Base-by-base conservation (phyloP, 2,888 invertebrate species). In the Drosophila putrida region DNA sequence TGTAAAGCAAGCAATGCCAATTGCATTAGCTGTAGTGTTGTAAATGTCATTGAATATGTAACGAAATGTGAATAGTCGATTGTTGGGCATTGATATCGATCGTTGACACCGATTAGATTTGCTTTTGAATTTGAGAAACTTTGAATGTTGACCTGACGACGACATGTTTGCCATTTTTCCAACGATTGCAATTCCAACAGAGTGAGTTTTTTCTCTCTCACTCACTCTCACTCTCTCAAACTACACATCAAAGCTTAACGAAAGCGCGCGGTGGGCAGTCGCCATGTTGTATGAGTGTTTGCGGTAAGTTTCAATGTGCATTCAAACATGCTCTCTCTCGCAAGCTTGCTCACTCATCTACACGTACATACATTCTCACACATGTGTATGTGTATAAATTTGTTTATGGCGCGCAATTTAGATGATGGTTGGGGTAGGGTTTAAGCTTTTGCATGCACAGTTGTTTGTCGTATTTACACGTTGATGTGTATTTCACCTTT, bases 321-420 rank as follows among this genome's bases (percentile, higher is more conserved):
- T 65, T 64, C 50, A 84, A 73, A 49, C 53, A 54, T 79, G 79
- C 78, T 64, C 59, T 78, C 59, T 78, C 36, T 46, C 62, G 39
- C 61, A 43, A 47, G 54, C 62, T 35, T 51, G 44, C 64, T 38
- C 31, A 57, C 44, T n/a, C 39, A 31, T 9, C 28, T 15, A 44
- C 20, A 47, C 50, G 38, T 39, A 15, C 49, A 53, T 27, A 5
- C 36, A 46, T 28, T 57, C 3, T 35, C 27, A 27, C 39, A 53
- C 31, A 53, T 36, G 0, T 11, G 35, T 36, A 13, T 36, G 55
- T 76, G 44, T 67, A 46, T 62, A 28, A 69, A 67, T 80, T 85
- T 80, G 78, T 85, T 88, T 85, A 86, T 86, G 77, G 80, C 88
- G 88, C 77, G 80, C 68, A 71, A 71, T 84, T 87, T 62, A 67